Evolutionary conservation across 92 coral and sea anemone species (phyloP).

Genomic region (Anthopleura xanthogrammica): DNA sequence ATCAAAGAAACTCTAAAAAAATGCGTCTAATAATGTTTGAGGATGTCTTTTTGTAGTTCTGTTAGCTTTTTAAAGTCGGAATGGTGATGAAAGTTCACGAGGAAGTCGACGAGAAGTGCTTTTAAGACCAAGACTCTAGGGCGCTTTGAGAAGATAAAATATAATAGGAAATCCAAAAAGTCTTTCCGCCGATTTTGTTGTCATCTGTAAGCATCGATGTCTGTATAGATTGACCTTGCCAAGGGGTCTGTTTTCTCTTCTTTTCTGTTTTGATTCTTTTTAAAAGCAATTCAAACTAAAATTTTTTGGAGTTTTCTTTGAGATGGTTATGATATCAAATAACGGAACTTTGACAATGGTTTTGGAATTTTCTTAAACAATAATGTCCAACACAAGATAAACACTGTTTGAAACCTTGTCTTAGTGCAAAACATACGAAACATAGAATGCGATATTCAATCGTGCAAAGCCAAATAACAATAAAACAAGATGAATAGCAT

Average conservation of each 20-base stretch:
- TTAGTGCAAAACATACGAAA: neutral
- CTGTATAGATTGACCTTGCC: slow-evolving; percentile 25
- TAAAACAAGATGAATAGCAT: neutral
- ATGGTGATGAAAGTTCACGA: neutral
- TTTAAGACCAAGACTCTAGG: slow-evolving; percentile 13
- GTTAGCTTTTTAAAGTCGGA: neutral
- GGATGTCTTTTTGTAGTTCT: neutral
- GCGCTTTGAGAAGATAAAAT: slow-evolving; percentile 22
- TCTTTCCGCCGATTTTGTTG: slow-evolving; percentile 8
- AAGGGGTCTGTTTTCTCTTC: slow-evolving; percentile 4
- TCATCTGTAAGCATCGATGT: neutral
- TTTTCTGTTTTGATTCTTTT: neutral
- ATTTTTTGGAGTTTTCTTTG: neutral
- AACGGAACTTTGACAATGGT: slow-evolving; percentile 3
- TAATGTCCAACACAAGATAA: neutral
- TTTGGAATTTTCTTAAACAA: neutral
- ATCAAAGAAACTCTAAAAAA: neutral
- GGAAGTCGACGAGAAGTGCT: slow-evolving; percentile 12
- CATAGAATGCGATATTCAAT: neutral
- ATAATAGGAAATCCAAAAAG: slow-evolving; percentile 12
- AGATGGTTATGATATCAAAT: neutral
- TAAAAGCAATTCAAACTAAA: neutral
- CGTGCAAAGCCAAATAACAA: neutral
- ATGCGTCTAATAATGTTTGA: neutral
- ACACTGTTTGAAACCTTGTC: neutral